Evolutionary conservation across 2,113 vertebrate genomes (phyloP).

Genomic region (Microtus richardsoni): DNA sequence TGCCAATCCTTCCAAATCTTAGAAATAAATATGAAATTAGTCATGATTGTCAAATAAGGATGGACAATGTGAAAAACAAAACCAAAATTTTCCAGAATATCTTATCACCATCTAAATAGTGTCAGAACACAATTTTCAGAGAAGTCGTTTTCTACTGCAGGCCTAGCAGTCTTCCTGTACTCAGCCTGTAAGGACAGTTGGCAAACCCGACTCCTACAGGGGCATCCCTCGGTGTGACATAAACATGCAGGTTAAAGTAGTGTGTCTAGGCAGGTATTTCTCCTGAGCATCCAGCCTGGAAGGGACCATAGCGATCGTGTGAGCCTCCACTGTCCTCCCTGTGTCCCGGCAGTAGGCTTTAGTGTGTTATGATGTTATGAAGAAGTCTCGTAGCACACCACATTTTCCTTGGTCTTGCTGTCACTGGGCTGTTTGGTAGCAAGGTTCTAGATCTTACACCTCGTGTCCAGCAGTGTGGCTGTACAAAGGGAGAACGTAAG

Average conservation of each 20-base stretch:
- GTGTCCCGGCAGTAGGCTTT: background rate
- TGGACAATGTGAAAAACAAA: slow-evolving; percentile 47
- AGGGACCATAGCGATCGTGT: background rate
- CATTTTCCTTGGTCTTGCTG: slow-evolving; percentile 10
- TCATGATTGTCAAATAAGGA: slow-evolving; percentile 31
- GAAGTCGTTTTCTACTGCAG: slow-evolving; percentile 37
- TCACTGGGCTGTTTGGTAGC: background rate
- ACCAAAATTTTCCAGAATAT: background rate
- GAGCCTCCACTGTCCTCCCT: background rate
- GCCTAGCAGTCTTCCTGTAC: background rate
- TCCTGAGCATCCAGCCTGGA: slow-evolving; percentile 65
- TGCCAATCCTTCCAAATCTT: background rate
- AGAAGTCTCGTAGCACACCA: too few relatives aligned
- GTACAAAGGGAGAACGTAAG: background rate
- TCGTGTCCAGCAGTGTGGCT: background rate
- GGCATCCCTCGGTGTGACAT: background rate
- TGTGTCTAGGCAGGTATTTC: background rate
- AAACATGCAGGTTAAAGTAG: background rate
- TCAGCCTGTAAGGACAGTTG: background rate
- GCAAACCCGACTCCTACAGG: background rate
- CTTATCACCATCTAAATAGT: slow-evolving; percentile 3
- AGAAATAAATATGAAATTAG: slow-evolving; percentile 58
- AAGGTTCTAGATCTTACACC: background rate
- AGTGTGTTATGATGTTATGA: too few relatives aligned
- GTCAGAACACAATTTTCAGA: slow-evolving; percentile 6